Evolutionary conservation across 1,140 invertebrate species (phyloP).

Genomic region (Spodoptera frugiperda): DNA sequence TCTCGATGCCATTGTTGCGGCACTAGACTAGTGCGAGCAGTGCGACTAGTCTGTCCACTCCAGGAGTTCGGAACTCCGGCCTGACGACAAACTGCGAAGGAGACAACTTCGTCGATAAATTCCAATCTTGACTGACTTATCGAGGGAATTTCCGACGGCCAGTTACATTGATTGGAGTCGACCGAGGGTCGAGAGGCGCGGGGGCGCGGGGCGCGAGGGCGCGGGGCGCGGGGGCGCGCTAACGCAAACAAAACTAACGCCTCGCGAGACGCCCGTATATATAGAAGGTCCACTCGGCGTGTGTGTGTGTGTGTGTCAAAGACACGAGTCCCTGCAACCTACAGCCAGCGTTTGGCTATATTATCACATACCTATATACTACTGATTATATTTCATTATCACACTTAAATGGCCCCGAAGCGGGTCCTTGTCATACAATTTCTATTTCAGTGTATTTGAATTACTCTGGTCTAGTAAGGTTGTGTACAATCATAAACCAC

Average conservation of each 20-base stretch:
- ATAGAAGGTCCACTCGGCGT: not conserved
- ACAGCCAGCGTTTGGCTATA: too few species aligned
- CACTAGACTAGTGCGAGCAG: too few species aligned
- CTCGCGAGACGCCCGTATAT: not conserved
- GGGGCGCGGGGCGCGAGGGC: not conserved
- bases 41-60: too few species aligned
- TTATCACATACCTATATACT: too few species aligned
- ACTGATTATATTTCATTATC: too few species aligned
- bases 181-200: not conserved
- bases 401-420: too few species aligned
- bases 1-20: not conserved
- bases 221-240: not conserved
- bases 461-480: too few species aligned
- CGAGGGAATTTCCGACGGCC: conserved; percentile 31
- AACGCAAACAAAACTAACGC: conserved; percentile 25
- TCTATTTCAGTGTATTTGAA: too few species aligned
- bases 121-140: conserved; percentile 37
- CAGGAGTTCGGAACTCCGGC: not conserved
- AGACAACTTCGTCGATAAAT: conserved; percentile 36
- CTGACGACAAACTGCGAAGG: not conserved
- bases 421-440: too few species aligned
- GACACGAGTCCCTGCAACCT: too few species aligned
- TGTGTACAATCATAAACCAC: too few species aligned
- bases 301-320: too few species aligned
- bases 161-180: conserved; percentile 37